Evolutionary conservation across 1,140 invertebrate species (phyloP).

Genomic region (Aphidius gifuensis): DNA sequence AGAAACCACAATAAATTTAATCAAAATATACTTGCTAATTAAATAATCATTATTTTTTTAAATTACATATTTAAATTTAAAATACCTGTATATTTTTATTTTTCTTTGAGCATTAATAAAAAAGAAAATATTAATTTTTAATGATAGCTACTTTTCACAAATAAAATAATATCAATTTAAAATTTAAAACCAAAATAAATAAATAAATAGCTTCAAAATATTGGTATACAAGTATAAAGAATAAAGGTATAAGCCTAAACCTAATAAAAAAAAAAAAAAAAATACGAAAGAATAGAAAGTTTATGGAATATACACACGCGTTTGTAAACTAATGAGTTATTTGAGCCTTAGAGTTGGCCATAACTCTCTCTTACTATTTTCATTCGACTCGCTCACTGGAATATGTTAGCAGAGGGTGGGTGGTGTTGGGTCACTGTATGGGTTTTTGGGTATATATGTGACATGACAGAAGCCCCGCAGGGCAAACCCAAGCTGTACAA

Average conservation of each 20-base stretch:
- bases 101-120: too few species aligned
- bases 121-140: too few species aligned
- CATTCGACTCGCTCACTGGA: conserved; percentile 47
- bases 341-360: conserved; percentile 55
- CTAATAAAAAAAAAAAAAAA: background rate
- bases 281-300: conserved; percentile 20
- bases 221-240: too few species aligned
- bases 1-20: too few species aligned
- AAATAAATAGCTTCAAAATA: too few species aligned
- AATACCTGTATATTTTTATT: too few species aligned
- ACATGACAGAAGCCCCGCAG: conserved; percentile 25
- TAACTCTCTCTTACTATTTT: conserved; percentile 54
- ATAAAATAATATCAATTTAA: too few species aligned
- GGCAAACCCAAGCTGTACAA: conserved; percentile 2
- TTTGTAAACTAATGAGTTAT: conserved; percentile 56
- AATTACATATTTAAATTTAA: too few species aligned
- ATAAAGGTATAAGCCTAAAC: conserved; percentile 1
- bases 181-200: too few species aligned
- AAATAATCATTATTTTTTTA: too few species aligned
- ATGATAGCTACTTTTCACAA: too few species aligned
- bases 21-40: too few species aligned
- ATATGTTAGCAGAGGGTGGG: conserved; percentile 55
- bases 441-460: conserved; percentile 27
- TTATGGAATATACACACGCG: conserved; percentile 37
- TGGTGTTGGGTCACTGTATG: conserved; percentile 38